These are phyloP conservation scores for Oligia fasciuncula DNA, from an alignment of 2,888 invertebrate genomes.

Conservation along the genomic window DNA sequence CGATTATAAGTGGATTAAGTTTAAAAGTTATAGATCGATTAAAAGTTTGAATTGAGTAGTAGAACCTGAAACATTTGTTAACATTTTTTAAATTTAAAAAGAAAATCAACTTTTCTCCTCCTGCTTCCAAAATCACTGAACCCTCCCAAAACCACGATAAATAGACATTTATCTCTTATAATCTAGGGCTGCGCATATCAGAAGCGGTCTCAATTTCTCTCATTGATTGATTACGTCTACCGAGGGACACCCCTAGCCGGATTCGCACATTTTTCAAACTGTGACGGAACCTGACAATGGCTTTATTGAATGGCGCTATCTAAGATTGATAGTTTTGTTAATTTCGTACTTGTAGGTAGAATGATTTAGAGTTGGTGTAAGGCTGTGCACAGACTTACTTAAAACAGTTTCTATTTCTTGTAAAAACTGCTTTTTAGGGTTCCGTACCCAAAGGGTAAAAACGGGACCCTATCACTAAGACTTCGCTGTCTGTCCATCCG, in stretches of 20 bases:
- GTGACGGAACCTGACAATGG: conserved; percentile 73
- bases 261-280: conserved; percentile 77
- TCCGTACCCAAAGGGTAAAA: too few species aligned
- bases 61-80: too few species aligned
- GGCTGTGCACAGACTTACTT: not conserved
- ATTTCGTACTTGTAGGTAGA: conserved; percentile 61
- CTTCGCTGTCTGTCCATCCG: too few species aligned
- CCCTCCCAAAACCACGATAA: conserved; percentile 52
- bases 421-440: not conserved
- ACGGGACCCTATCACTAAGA: too few species aligned
- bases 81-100: too few species aligned
- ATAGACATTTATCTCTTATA: conserved; percentile 57
- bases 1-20: too few species aligned
- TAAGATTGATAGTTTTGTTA: conserved; percentile 72
- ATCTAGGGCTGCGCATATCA: conserved; percentile 63
- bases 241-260: conserved; percentile 66
- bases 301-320: conserved; percentile 73
- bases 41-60: too few species aligned
- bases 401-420: too few species aligned
- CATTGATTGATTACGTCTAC: conserved; percentile 77
- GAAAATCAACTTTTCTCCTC: not conserved
- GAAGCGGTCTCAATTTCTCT: conserved; percentile 76
- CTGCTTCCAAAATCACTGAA: conserved; percentile 36
- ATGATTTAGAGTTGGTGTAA: conserved; percentile 28
- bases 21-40: too few species aligned